Percentiles rank a stretch among this genome's conserved stretches.
Conservation (phyloP, 2,888 invertebrate genomes). For the Oligia fasciuncula region DNA sequence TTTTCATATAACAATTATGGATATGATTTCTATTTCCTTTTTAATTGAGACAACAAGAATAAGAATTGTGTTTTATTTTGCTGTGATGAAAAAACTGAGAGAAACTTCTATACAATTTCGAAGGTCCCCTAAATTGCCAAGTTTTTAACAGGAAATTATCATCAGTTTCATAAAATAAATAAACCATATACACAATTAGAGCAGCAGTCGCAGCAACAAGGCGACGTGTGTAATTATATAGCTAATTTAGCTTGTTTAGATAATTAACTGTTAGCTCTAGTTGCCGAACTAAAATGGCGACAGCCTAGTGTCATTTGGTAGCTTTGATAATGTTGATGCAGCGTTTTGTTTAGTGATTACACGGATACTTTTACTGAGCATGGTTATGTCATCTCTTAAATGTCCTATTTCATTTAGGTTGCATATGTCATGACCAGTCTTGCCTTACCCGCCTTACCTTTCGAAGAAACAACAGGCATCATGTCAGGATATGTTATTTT, state of each 20-base stretch:
- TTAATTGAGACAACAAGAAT: not conserved
- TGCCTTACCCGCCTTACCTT: not conserved
- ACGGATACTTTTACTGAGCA: conserved; percentile 7
- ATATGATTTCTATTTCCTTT: conserved; percentile 6
- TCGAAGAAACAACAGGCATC: not conserved
- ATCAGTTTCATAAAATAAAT: conserved; percentile 38
- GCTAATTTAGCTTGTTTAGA: conserved; percentile 82
- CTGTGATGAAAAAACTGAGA: not conserved
- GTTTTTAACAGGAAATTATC: conserved; percentile 29
- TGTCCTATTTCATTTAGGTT: not conserved
- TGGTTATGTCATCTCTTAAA: conserved; percentile 7
- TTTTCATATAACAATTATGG: not conserved
- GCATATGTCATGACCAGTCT: too few relatives aligned
- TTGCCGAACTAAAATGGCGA: conserved; percentile 61
- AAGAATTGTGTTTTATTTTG: not conserved
- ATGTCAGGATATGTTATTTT: too few relatives aligned
- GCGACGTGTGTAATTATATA: conserved; percentile 71
- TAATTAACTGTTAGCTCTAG: conserved; percentile 73
- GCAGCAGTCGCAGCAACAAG: conserved; percentile 56
- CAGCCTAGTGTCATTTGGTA: conserved; percentile 46
- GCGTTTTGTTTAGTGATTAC: conserved; percentile 32
- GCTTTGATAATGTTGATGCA: conserved; percentile 42
- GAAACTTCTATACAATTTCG: not conserved
- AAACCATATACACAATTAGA: conserved; percentile 44
- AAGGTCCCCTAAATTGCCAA: not conserved